Evolutionary conservation across 1,140 invertebrate genomes (phyloP).

Genomic region (Xylocopa sonorina): DNA sequence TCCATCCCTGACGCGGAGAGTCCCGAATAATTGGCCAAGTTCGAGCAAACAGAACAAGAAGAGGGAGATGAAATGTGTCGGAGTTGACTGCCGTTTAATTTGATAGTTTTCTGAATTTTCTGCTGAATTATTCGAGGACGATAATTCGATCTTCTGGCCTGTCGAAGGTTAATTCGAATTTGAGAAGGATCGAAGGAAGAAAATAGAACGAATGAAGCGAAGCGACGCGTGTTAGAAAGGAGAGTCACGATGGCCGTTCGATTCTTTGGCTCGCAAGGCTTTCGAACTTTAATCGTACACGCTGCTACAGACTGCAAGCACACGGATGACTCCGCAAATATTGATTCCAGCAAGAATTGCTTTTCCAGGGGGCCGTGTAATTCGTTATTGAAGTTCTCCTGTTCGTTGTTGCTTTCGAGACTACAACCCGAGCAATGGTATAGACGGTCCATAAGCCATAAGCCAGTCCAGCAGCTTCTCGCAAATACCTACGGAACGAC

Average conservation of each 20-base stretch:
- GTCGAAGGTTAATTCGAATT: not conserved
- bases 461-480: not conserved
- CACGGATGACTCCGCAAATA: conserved; percentile 11
- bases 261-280: not conserved
- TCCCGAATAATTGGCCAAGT: conserved; percentile 23
- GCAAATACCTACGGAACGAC: not conserved
- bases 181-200: not conserved
- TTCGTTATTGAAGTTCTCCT: not conserved
- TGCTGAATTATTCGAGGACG: too few species aligned
- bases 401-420: not conserved
- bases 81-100: too few species aligned
- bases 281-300: conserved; percentile 10
- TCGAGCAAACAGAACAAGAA: not conserved
- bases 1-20: conserved; percentile 57
- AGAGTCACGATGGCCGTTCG: not conserved
- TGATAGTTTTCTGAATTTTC: too few species aligned
- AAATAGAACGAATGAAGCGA: too few species aligned
- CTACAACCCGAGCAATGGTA: not conserved
- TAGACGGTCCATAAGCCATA: not conserved
- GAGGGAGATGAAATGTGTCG: too few species aligned
- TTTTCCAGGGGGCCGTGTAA: not conserved
- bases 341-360: conserved; percentile 17
- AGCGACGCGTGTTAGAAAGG: not conserved
- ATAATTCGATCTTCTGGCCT: too few species aligned
- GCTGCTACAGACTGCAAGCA: not conserved